Conservation (phyloP, 2,888 invertebrate genomes). For the Litoditis marina region DNA sequence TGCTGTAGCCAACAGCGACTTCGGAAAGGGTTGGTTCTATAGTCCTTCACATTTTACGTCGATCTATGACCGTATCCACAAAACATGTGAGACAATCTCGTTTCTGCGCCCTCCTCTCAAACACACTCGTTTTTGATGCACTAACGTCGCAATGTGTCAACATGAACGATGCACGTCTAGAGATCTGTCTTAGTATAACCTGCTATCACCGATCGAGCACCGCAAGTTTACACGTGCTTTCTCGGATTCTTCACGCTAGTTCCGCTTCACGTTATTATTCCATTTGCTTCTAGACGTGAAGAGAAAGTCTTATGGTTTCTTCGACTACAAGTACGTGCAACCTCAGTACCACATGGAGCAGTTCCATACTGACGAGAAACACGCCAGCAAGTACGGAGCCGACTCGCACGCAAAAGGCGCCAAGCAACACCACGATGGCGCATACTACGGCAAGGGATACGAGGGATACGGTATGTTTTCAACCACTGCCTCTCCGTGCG, state of each 20-base stretch:
- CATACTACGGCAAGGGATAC: conserved; percentile 44
- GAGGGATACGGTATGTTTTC: conserved; percentile 26
- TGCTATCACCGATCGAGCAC: too few species aligned
- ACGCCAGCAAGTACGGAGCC: conserved; percentile 45
- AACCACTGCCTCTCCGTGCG: background rate
- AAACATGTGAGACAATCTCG: too few species aligned
- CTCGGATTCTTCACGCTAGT: too few species aligned
- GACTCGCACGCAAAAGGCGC: conserved; percentile 40
- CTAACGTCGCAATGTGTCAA: too few species aligned
- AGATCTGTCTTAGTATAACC: too few species aligned
- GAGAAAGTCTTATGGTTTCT: conserved; percentile 50
- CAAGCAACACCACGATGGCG: conserved; percentile 30
- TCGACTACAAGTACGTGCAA: conserved; percentile 51
- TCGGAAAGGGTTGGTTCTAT: conserved; percentile 29
- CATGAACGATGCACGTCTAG: too few species aligned
- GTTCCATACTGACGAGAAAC: conserved; percentile 51
- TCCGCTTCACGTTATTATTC: too few species aligned
- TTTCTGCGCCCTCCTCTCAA: too few species aligned
- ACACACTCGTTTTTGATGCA: too few species aligned
- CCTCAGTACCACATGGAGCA: conserved; percentile 54
- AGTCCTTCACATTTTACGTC: background rate
- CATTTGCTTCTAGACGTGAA: conserved; percentile 45
- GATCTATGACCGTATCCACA: too few species aligned
- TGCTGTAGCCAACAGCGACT: conserved; percentile 32
- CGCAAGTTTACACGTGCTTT: too few species aligned